Base-by-base conservation (phyloP, 2,797 vertebrate genomes). In the Rhadinocentrus ornatus region DNA sequence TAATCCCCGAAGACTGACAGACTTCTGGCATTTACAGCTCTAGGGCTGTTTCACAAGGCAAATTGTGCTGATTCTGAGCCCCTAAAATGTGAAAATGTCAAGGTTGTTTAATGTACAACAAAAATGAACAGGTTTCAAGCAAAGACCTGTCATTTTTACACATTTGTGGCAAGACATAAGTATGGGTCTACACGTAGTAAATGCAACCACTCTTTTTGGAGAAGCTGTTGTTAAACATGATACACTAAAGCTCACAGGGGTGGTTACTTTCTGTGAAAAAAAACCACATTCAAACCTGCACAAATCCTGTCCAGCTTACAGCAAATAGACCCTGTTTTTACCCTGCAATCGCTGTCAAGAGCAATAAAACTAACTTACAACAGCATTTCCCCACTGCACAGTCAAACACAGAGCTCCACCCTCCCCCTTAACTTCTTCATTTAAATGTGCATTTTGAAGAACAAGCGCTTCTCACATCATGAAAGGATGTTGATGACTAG, bases 391-490 rank as follows among this genome's bases (percentile, higher is more conserved):
- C 74, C 26, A 1, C 11, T 1, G 29, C 71, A 37, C 71, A 34
- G 73, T 60, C 57, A 68, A 64, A 74, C 81, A 85, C 74, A 81
- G 66, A 83, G 61, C 80, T 83, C 78, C 80, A 69, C 87, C 73
- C 81, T 77, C 72, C 80, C 69, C 59, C 61, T 83, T 88, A 91
- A 86, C 84, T 58, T 72, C 75, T 84, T 91, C 86, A 93, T 92
- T 92, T 90, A 89, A 93, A 93, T 92, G 84, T 90, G 87, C 81
- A 90, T 91, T 91, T 88, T 87, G 84, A 93, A 84, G 81, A 93
- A 91, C 89, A 91, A 88, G 87, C 73, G 63, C 76, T 69, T 74
- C 90, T 83, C 85, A 66, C 80, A 59, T 86, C 86, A 86, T 72
- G 83, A 88, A 83, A 84, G 81, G 75, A 91, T 88, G 92, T 85